Evolutionary conservation across 1,140 invertebrate genomes (phyloP), one percentile per base, ranked within the genome.

Genomic region (Drosophila setifemur): DNA sequence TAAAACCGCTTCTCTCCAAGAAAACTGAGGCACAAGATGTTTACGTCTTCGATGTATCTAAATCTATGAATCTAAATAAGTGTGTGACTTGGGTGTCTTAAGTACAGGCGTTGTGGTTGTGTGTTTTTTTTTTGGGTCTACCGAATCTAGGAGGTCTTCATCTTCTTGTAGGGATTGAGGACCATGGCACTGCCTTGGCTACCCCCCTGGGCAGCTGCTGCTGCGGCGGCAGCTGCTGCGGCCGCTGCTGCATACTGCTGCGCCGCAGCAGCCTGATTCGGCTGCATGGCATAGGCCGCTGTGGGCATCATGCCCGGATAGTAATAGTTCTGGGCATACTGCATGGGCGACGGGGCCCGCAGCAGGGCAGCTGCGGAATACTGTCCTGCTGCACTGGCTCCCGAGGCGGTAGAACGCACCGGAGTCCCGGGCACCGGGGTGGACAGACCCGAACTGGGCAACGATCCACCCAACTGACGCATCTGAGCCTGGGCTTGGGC

Each of bases 151-250:
- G 95, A 95, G 64, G 95, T 96, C 92, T 96, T 96, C 93, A 96
- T 95, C 91, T 96, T 96, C 91, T 96, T 96, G 90, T 95, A 96
- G 18, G 95, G 95, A 81, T 96, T 95, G 87, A 95, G 91, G 11
- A 93, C 93, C 43, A 95, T 94, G 19, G 93, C 91, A 43, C 92
- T 91, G n/a, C 92, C 91, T 1, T 92, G 91, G 0, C 90, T 81
- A 2, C 33, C 90, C 19, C 69, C 68, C 8, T 74, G 68, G 2
- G 91, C 48, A 61, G 85, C 75, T n/a, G 86, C 75, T 9, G 77
- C 75, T 9, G 77, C 33, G 4, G 33, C 77, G 3, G 76, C 86
- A 0, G 85, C 74, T 1, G 76, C 75, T 5, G 68, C 55, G 9
- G 73, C 64, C n/a, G 75, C 68, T 18, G 82, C 73, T 12, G 88